A percentile compares a stretch with the other conserved stretches of the same genome.
These are phyloP conservation scores for Gallinago nigripennis DNA, from an alignment of 2,797 vertebrate genomes.

Conservation along the genomic window DNA sequence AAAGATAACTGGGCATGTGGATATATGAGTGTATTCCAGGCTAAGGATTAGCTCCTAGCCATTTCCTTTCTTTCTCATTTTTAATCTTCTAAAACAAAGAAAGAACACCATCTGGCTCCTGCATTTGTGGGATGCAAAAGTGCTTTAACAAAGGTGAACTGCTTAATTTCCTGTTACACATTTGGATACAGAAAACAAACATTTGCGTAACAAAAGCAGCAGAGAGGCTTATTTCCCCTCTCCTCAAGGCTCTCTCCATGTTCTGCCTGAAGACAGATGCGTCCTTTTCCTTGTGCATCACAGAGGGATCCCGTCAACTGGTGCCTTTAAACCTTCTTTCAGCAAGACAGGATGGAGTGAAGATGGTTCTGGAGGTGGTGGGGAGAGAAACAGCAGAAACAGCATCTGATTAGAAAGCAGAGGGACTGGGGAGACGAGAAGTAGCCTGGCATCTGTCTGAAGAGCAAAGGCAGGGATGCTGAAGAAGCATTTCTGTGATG, in stretches of 20 bases:
- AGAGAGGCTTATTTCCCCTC: not conserved
- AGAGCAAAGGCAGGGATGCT: not conserved
- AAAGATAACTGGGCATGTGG: not conserved
- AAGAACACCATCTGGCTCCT: conserved; percentile 65
- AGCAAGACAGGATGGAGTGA: not conserved
- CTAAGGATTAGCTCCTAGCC: conserved; percentile 24
- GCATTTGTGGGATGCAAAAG: conserved; percentile 43
- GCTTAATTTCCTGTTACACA: conserved; percentile 60
- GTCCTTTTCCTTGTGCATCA: conserved; percentile 7
- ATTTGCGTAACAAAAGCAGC: not conserved
- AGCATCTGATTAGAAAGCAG: not conserved
- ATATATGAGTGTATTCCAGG: not conserved
- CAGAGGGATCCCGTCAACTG: not conserved
- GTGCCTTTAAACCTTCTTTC: conserved; percentile 6
- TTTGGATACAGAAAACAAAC: conserved; percentile 58
- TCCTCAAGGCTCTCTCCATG: not conserved
- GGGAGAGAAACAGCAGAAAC: not conserved
- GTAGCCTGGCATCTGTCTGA: not conserved
- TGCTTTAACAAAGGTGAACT: conserved; percentile 66
- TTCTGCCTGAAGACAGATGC: not conserved
- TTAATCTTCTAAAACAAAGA: conserved; percentile 71
- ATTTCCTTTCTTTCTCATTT: conserved; percentile 36
- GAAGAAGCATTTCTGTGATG: conserved; percentile 30
- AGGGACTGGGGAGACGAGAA: not conserved
- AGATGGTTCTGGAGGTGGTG: not conserved